These are phyloP conservation scores for Oscheius myriophilus DNA, from an alignment of 2,888 invertebrate genomes.

Conservation along the genomic window DNA sequence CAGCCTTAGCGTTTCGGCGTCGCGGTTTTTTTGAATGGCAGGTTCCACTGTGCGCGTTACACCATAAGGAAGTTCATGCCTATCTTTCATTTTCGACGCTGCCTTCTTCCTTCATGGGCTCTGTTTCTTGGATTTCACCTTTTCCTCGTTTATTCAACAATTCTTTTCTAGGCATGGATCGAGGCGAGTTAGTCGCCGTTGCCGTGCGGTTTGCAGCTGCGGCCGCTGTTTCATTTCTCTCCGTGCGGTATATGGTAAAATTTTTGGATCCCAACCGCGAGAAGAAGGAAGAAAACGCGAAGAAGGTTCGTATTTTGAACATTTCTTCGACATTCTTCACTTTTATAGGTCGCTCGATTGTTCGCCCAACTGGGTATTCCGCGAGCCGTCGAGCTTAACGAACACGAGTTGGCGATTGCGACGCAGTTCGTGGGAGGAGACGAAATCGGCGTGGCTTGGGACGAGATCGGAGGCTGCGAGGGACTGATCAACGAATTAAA, in stretches of 20 bases:
- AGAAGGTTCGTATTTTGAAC: slow-evolving; percentile 38
- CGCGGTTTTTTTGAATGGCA: no score
- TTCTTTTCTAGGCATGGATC: slow-evolving; percentile 21
- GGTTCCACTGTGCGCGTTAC: no score
- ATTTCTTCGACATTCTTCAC: not conserved
- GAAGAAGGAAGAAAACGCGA: slow-evolving; percentile 57
- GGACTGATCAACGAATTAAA: slow-evolving; percentile 61
- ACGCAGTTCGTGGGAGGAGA: slow-evolving; percentile 58
- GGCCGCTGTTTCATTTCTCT: slow-evolving; percentile 45
- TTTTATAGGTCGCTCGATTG: slow-evolving; percentile 48
- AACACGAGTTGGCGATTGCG: slow-evolving; percentile 65
- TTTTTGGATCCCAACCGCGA: slow-evolving; percentile 57
- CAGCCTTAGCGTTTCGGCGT: no score
- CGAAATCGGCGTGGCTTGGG: slow-evolving; percentile 52
- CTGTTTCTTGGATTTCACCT: no score
- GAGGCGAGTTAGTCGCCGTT: slow-evolving; percentile 44
- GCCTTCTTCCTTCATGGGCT: no score
- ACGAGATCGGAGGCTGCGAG: slow-evolving; percentile 60
- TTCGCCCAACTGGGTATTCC: slow-evolving; percentile 57
- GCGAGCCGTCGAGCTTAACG: slow-evolving; percentile 53
- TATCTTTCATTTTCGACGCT: no score
- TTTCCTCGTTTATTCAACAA: not conserved
- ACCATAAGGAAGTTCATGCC: no score
- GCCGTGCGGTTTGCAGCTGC: slow-evolving; percentile 48
- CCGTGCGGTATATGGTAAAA: slow-evolving; percentile 49